Evolutionary conservation across 2,797 vertebrate species (phyloP).

Genomic region (Hafferia zeledoni): DNA sequence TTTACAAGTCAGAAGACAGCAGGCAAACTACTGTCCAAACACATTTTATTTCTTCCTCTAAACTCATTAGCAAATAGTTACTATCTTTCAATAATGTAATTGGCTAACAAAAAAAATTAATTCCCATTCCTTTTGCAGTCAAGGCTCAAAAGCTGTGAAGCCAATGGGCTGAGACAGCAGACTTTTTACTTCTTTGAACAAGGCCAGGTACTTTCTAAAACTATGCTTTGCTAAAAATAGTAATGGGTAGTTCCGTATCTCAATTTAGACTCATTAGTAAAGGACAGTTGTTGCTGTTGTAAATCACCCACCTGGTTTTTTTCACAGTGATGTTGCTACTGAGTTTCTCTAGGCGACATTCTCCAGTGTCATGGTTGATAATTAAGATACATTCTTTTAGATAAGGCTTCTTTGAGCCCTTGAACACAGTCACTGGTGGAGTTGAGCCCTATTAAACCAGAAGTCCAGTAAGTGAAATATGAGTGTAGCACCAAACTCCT

Average conservation of each 20-base stretch:
- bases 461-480: neutral
- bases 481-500: neutral
- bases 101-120: neutral
- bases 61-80: neutral
- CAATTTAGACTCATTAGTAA: neutral
- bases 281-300: neutral
- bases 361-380: slow-evolving; percentile 97
- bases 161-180: neutral
- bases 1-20: neutral
- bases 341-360: slow-evolving; percentile 97
- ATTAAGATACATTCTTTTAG: slow-evolving; percentile 98
- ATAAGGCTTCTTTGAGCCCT: slow-evolving; percentile 96
- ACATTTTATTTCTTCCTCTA: neutral
- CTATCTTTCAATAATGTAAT: neutral
- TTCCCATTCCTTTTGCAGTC: neutral
- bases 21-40: neutral
- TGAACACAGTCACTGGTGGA: slow-evolving; percentile 96
- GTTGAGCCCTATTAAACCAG: slow-evolving; percentile 87
- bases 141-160: neutral
- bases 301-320: slow-evolving; percentile 89
- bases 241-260: neutral
- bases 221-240: neutral
- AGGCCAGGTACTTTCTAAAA: neutral
- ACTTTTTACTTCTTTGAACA: neutral
- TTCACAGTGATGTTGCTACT: slow-evolving; percentile 98